Base-by-base conservation (phyloP, 2,888 invertebrate species). In the Sarcophaga rosellei region DNA sequence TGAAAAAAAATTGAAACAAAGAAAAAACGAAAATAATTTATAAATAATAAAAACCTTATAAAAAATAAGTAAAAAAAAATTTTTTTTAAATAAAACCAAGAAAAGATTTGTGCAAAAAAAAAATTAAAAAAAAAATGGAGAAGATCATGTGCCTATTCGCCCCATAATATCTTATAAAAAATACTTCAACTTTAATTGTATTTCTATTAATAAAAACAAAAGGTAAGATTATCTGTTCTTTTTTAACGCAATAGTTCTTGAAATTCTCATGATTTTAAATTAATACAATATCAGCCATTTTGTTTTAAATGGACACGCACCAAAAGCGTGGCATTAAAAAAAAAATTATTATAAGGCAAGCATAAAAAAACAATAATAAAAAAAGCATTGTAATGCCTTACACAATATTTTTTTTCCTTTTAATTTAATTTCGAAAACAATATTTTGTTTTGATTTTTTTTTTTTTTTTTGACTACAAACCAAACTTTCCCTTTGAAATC, bases 261-360 rank as follows among this genome's bases (percentile, higher is more conserved):
- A 53, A 53, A 53, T 53, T 53, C 2, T 35, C 10, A 2, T 8
- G 35, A 23, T 25, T 63, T 66, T n/a, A 20, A 11, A 10, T 65
- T 35, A 25, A 25, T n/a, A 53, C 53, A 53, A 53, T 53, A 53
- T 53, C 53, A 17, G 53, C 53, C 53, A 57, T 75, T 70, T 47
- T 12, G 2, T 66, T 63, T 23, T 15, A 15, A 81, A n/a, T 21
- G 59, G 75, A 23, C 83, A 83, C 78, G 83, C 73, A 57, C 68
- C 47, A 53, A 63, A 74, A 78, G 77, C 83, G 83, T 83, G 83
- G 53, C 44, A 73, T 47, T 53, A 25, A 25, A 25, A 25, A 25
- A 25, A 25, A 25, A 25, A 25, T 25, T 6, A 35, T 35, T 35
- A 6, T 35, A 35, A 47, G 11, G 12, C 47, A 47, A 15, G 15